These are phyloP conservation scores for Melanerpes aurifrons DNA, from an alignment of 2,113 vertebrate genomes.

Conservation along the genomic window DNA sequence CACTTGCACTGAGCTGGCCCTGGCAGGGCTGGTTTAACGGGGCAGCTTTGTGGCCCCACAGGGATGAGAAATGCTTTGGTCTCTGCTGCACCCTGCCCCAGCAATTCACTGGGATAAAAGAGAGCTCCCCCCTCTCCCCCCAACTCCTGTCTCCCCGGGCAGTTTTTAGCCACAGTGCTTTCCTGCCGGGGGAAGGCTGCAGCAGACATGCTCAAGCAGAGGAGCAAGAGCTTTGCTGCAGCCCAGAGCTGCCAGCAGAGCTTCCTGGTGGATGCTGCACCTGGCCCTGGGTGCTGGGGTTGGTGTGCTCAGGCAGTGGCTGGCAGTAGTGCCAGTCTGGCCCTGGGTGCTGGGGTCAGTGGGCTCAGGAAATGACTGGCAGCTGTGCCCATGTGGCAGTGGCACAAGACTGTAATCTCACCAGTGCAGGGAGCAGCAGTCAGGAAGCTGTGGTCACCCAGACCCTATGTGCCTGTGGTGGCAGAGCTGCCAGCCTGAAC, in stretches of 20 bases:
- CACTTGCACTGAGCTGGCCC: too few species aligned
- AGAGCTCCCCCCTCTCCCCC: not conserved
- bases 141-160: too few species aligned
- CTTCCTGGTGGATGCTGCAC: not conserved
- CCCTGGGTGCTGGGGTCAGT: fast-evolving
- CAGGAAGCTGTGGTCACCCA: not conserved
- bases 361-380: fast-evolving
- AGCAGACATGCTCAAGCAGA: fast-evolving
- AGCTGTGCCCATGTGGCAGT: not conserved
- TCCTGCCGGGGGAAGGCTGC: not conserved
- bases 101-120: not conserved
- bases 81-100: not conserved
- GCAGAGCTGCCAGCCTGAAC: not conserved
- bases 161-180: fast-evolving
- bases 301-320: fast-evolving
- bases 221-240: not conserved
- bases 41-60: fast-evolving
- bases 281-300: fast-evolving
- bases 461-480: fast-evolving
- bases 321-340: fast-evolving
- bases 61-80: not conserved
- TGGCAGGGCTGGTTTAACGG: not conserved
- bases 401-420: not conserved
- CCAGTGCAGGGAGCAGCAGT: fast-evolving
- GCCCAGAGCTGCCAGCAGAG: not conserved